Evolutionary conservation across 2,888 invertebrate genomes (phyloP).

Genomic region (Chrysomela aeneicollis): DNA sequence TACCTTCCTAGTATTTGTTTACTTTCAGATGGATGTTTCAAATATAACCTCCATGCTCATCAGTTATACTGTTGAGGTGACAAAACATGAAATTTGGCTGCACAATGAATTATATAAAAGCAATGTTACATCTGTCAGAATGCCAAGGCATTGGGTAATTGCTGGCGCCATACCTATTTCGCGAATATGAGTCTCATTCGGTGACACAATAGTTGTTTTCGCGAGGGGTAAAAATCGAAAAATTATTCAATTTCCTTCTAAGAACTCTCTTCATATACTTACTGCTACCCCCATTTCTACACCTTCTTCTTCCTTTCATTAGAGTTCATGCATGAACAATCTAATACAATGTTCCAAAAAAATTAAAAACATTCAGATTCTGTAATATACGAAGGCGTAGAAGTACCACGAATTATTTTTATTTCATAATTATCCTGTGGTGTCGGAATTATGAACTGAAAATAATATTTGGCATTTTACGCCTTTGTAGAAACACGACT

Average conservation of each 20-base stretch:
- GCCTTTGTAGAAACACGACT: too few relatives aligned
- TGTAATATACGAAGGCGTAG: too few relatives aligned
- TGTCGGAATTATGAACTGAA: too few relatives aligned
- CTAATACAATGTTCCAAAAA: background rate
- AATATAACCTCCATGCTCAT: background rate
- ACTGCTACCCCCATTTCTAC: background rate
- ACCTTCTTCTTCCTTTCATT: background rate
- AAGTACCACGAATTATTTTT: too few relatives aligned
- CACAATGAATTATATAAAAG: background rate
- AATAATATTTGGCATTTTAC: too few relatives aligned
- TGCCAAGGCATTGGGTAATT: slow-evolving; percentile 14
- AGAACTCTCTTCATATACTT: too few relatives aligned
- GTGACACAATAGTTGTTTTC: slow-evolving; percentile 2
- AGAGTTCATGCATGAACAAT: background rate
- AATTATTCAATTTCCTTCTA: background rate
- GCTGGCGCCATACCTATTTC: slow-evolving; percentile 15
- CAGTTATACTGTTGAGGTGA: background rate
- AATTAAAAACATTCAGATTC: background rate
- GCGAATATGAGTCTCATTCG: background rate
- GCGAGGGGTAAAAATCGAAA: background rate
- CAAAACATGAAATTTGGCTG: background rate
- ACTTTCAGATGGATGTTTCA: too few relatives aligned
- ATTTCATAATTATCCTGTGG: too few relatives aligned
- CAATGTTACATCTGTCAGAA: slow-evolving; percentile 14
- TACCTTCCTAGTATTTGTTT: too few relatives aligned